These are phyloP conservation scores for Myotis davidii DNA, from an alignment of 2,113 vertebrate genomes.

Conservation along the genomic window DNA sequence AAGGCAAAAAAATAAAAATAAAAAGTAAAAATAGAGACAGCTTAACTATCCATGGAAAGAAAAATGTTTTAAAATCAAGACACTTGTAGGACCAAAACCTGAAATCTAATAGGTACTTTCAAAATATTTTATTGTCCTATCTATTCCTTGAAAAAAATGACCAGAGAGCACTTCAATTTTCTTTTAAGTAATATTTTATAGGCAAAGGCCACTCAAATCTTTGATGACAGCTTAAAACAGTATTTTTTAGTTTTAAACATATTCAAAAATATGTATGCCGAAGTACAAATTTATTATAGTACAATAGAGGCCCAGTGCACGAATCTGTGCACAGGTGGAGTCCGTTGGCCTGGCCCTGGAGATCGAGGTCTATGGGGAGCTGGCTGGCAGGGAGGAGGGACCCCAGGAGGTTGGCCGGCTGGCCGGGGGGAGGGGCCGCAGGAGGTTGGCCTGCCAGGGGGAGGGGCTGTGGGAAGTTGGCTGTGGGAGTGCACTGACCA, in stretches of 20 bases:
- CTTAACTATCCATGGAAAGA: not conserved
- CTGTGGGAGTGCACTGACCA: no score
- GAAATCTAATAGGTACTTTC: not conserved
- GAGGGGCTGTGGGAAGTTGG: no score
- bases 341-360: no score
- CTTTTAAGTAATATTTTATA: conserved; percentile 33
- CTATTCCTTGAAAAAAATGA: not conserved
- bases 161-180: not conserved
- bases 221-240: not conserved
- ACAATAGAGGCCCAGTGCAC: not conserved
- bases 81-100: not conserved
- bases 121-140: not conserved
- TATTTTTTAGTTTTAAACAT: conserved; percentile 19
- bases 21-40: not conserved
- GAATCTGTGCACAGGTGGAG: no score
- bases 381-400: no score
- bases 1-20: not conserved
- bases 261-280: not conserved
- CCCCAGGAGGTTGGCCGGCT: no score
- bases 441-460: no score
- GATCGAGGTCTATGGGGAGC: no score
- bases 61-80: conserved; percentile 32
- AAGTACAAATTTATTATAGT: conserved; percentile 8
- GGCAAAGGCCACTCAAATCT: not conserved
- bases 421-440: no score